Evolutionary conservation across 1,140 invertebrate species (phyloP).

Genomic region (Trichonephila clavipes): DNA sequence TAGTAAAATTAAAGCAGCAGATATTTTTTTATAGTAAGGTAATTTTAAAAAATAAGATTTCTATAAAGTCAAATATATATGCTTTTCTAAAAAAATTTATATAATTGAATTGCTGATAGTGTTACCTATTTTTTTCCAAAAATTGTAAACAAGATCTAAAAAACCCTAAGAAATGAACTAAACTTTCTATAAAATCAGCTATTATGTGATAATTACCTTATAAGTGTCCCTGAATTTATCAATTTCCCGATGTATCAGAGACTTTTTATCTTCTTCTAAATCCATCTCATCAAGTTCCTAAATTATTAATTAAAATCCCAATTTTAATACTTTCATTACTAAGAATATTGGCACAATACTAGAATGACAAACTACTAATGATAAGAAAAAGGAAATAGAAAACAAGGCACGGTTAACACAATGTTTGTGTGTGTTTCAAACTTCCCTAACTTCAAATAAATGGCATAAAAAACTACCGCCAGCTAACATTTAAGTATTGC

Average conservation of each 20-base stretch:
- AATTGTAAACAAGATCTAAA: background rate
- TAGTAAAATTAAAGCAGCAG: background rate
- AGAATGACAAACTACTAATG: no score
- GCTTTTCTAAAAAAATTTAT: no score
- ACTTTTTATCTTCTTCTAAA: conserved; percentile 95
- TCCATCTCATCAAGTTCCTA: conserved; percentile 83
- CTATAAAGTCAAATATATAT: background rate
- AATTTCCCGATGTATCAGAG: conserved; percentile 96
- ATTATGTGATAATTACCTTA: conserved; percentile 87
- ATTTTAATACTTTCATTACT: background rate
- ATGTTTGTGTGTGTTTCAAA: no score
- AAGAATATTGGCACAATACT: background rate
- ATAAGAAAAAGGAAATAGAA: no score
- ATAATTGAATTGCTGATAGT: background rate
- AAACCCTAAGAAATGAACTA: background rate
- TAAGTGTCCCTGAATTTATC: conserved; percentile 98
- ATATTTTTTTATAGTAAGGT: background rate
- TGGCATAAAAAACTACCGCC: no score
- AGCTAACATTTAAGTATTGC: background rate
- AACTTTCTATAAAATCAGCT: background rate
- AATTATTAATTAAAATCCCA: background rate
- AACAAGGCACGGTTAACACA: no score
- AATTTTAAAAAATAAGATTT: background rate
- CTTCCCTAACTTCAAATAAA: no score
- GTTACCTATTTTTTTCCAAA: background rate